Percentiles rank a stretch among this genome's conserved stretches.
Evolutionary conservation across 2,113 vertebrate species (phyloP).

Genomic region (Takifugu bimaculatus): DNA sequence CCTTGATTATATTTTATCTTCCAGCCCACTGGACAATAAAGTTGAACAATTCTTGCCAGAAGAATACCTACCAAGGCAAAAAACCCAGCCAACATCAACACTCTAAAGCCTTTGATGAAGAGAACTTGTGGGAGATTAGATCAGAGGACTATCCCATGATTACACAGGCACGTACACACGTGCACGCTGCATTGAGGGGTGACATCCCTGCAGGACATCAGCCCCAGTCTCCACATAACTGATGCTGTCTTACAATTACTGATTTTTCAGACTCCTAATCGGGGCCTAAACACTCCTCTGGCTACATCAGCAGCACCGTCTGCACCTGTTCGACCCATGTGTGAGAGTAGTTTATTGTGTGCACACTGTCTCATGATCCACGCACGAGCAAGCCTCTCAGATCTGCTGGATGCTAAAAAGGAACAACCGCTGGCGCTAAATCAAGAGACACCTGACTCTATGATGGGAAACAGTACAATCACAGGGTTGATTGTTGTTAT

Average conservation of each 20-base stretch:
- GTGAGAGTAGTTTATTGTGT: constrained; percentile 40
- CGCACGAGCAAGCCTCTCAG: constrained; percentile 19
- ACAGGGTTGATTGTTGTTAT: not conserved
- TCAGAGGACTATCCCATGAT: constrained; percentile 49
- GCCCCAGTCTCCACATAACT: constrained; percentile 22
- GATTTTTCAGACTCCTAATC: constrained; percentile 29
- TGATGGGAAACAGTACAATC: not conserved
- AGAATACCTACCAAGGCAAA: not conserved
- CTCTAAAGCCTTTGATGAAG: not conserved
- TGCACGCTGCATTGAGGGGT: constrained; percentile 4
- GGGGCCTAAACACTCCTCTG: not conserved
- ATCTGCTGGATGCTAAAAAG: not conserved
- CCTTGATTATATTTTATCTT: too few species aligned
- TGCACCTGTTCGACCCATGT: constrained; percentile 37
- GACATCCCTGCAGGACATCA: constrained; percentile 16
- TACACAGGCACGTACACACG: not conserved
- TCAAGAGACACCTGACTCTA: not conserved
- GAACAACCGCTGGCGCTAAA: not conserved
- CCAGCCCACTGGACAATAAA: too few species aligned
- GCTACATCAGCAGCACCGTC: constrained; percentile 13
- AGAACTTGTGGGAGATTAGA: not conserved
- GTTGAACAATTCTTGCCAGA: too few species aligned
- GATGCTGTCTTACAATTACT: constrained; percentile 24
- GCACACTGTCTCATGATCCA: constrained; percentile 40
- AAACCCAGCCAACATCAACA: not conserved